phyloP scores from a whole-genome alignment of 1,140 invertebrate genomes.

The Trichomalopsis sarcophagae region DNA sequence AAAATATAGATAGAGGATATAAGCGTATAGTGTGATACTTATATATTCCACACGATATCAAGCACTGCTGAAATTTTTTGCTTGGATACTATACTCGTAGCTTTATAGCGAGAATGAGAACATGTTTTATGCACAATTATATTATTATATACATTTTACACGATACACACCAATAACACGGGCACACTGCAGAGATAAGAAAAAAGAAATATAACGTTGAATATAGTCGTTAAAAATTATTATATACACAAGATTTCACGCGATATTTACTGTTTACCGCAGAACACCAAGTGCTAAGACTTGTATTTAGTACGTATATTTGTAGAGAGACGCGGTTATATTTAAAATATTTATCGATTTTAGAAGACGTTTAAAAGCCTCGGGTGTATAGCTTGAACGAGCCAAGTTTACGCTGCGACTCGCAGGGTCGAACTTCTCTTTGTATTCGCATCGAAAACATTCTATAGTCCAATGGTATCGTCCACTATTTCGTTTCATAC shows the following conservation, averaged over 20 bases:
- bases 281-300: conserved; percentile 63
- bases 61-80: neutral
- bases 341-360: conserved; percentile 28
- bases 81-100: conserved; percentile 8
- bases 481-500: neutral
- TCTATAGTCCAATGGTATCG: neutral
- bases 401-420: neutral
- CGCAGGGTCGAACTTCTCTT: neutral
- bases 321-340: conserved; percentile 44
- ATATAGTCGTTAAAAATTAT: neutral
- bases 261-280: conserved; percentile 47
- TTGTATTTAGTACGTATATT: conserved; percentile 56
- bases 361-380: conserved; percentile 1
- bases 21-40: neutral
- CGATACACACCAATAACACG: neutral
- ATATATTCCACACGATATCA: neutral
- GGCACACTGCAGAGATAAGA: neutral
- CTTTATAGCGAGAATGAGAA: neutral
- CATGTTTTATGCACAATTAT: neutral
- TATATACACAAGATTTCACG: conserved; percentile 8
- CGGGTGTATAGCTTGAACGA: neutral
- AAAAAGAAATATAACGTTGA: neutral
- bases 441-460: neutral
- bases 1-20: neutral
- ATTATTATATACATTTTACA: neutral